Evolutionary conservation across 2,888 invertebrate genomes (phyloP).

Genomic region (Parnassius mnemosyne): DNA sequence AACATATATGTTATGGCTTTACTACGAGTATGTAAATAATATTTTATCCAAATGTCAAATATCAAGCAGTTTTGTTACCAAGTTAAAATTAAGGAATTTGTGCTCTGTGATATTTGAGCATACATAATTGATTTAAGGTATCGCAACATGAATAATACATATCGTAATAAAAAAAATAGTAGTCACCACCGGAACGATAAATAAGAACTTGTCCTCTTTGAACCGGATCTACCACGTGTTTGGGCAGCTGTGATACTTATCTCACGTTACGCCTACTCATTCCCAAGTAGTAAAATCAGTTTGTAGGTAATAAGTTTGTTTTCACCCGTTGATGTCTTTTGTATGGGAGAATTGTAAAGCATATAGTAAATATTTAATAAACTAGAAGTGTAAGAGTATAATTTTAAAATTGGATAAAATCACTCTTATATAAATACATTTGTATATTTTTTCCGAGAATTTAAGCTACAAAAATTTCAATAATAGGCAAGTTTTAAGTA

Average conservation of each 20-base stretch:
- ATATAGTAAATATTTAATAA: no score
- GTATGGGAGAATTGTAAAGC: constrained; percentile 26
- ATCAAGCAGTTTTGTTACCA: neutral
- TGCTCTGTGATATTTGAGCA: neutral
- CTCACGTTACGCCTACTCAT: constrained; percentile 15
- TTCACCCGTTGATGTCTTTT: constrained; percentile 69
- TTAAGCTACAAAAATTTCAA: no score
- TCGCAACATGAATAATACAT: constrained; percentile 38
- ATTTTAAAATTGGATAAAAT: no score
- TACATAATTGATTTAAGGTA: neutral
- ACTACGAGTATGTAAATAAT: no score
- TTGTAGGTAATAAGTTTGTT: constrained; percentile 27
- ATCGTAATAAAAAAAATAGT: constrained; percentile 36
- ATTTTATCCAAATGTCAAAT: neutral
- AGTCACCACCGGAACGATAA: constrained; percentile 45
- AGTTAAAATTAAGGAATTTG: neutral
- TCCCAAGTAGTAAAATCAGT: neutral
- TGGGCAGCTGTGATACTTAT: constrained; percentile 28
- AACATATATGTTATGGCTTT: no score
- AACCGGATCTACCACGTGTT: constrained; percentile 67
- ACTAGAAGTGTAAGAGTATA: no score
- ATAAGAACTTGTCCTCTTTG: constrained; percentile 61
- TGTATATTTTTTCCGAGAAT: no score
- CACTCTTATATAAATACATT: no score
- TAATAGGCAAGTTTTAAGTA: no score